Percentiles rank a stretch among this genome's conserved stretches.
phyloP scores from a whole-genome alignment of 2,797 vertebrate species.

The Eulemur coronatus region DNA sequence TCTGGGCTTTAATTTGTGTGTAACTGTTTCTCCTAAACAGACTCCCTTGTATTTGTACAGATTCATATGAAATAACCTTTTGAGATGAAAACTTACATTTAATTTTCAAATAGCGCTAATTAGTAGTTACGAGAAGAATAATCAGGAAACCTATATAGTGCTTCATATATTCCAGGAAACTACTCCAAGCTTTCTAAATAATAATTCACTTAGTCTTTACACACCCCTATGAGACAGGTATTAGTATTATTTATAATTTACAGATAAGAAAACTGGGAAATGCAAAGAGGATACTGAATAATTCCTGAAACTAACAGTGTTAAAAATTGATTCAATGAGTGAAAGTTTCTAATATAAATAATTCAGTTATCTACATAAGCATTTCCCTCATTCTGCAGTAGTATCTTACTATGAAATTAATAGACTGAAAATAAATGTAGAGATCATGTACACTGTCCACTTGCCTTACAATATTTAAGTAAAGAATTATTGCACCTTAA shows the following conservation, averaged over 20 bases:
- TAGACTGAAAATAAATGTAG: neutral
- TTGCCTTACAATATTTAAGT: neutral
- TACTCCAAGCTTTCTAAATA: neutral
- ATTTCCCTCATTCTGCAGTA: neutral
- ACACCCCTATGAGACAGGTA: neutral
- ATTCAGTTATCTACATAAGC: neutral
- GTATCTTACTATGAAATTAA: conserved; percentile 25
- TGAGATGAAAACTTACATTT: neutral
- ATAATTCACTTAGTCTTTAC: neutral
- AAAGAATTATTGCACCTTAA: neutral
- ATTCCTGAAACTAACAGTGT: neutral
- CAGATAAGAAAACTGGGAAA: neutral
- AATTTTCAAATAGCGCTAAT: neutral
- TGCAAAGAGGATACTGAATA: neutral
- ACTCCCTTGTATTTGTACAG: neutral
- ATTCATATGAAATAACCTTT: neutral
- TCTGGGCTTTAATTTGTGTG: neutral
- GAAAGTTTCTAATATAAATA: conserved; percentile 17
- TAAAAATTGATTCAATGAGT: neutral
- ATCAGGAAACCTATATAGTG: neutral
- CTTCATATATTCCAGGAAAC: neutral
- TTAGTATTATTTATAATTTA: neutral
- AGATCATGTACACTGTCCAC: neutral
- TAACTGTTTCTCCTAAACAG: neutral
- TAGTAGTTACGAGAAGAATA: neutral